Percentiles rank a stretch among this genome's conserved stretches.
These are phyloP conservation scores for Drosophila hawaiiensis DNA, from an alignment of 2,888 invertebrate species.

Conservation along the genomic window DNA sequence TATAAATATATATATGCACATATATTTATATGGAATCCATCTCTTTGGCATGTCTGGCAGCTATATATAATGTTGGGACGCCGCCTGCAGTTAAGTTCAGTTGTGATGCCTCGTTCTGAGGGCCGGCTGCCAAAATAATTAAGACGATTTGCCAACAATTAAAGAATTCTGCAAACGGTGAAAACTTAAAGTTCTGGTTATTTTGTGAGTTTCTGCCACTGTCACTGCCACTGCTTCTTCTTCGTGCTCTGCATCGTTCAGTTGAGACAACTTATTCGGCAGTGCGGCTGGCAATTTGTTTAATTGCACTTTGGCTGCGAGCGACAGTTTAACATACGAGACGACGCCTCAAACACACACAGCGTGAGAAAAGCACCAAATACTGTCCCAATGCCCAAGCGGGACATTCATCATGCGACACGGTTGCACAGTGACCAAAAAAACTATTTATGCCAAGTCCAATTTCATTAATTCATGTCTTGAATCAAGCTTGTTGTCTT, in stretches of 20 bases:
- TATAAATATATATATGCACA: background rate
- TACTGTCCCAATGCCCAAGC: conserved; percentile 46
- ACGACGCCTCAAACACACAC: conserved; percentile 62
- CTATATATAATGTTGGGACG: conserved; percentile 46
- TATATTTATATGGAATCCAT: conserved; percentile 17
- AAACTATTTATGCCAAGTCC: background rate
- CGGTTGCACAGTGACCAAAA: conserved; percentile 39
- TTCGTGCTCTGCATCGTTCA: background rate
- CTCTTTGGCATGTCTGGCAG: conserved; percentile 46
- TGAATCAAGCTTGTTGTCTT: no score
- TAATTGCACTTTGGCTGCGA: conserved; percentile 83
- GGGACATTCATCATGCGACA: conserved; percentile 67
- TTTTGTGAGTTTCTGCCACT: background rate
- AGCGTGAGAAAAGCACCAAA: conserved; percentile 76
- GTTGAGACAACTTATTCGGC: conserved; percentile 8
- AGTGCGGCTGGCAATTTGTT: conserved; percentile 82
- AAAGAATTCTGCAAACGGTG: conserved; percentile 78
- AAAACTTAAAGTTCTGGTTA: background rate
- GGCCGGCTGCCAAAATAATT: conserved; percentile 81
- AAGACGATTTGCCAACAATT: conserved; percentile 85
- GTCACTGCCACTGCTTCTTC: background rate
- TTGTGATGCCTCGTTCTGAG: conserved; percentile 43
- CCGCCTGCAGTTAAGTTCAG: conserved; percentile 45
- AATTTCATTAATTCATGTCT: background rate
- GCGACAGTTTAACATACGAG: conserved; percentile 85